These are phyloP conservation scores for Brienomyrus brachyistius DNA, from an alignment of 2,113 vertebrate genomes.

Conservation along the genomic window DNA sequence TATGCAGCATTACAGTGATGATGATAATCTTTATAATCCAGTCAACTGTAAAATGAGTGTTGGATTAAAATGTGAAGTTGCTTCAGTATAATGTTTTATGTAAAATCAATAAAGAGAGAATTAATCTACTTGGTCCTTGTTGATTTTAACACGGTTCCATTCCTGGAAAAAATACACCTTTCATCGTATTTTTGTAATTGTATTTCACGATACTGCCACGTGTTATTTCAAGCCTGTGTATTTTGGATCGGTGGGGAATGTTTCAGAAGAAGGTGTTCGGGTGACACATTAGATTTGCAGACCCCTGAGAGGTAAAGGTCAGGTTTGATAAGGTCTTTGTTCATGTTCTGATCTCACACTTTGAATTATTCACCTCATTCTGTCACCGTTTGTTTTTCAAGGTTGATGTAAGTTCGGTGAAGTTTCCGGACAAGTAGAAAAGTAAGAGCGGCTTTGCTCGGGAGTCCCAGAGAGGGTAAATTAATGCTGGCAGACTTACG, in stretches of 20 bases:
- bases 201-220: neutral
- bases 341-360: neutral
- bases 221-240: neutral
- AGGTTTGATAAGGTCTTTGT: conserved; percentile 10
- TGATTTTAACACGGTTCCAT: neutral
- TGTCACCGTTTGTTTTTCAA: conserved; percentile 1
- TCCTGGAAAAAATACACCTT: neutral
- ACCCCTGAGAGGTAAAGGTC: conserved; percentile 15
- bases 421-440: neutral
- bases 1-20: neutral
- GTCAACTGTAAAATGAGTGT: neutral
- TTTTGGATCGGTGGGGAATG: neutral
- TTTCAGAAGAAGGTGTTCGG: neutral
- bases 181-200: neutral
- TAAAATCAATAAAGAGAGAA: neutral
- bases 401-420: neutral
- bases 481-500: neutral
- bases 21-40: neutral
- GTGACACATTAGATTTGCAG: neutral
- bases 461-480: neutral
- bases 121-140: neutral
- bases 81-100: neutral
- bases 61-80: neutral
- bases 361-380: neutral
- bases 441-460: neutral